phyloP scores from a whole-genome alignment of 2,113 vertebrate species.

The Pollachius pollachius region DNA sequence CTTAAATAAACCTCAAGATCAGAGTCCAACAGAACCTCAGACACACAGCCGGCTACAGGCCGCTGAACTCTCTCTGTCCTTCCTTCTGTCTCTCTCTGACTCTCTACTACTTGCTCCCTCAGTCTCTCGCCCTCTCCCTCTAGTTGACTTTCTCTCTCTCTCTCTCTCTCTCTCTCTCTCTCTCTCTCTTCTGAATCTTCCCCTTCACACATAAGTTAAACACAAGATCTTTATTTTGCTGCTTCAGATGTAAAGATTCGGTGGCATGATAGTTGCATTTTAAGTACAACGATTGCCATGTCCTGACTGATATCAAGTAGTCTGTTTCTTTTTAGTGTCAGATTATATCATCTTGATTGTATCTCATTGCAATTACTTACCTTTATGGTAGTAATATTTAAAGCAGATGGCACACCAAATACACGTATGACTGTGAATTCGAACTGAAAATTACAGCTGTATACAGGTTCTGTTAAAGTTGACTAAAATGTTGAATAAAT shows the following conservation, averaged over 20 bases:
- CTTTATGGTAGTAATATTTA: slow-evolving; percentile 53
- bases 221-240: slow-evolving; percentile 15
- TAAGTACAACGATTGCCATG: slow-evolving; percentile 10
- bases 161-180: slow-evolving; percentile 5
- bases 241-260: not conserved
- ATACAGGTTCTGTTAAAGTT: slow-evolving; percentile 39
- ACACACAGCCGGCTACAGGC: slow-evolving; percentile 52
- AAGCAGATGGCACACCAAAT: slow-evolving; percentile 47
- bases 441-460: slow-evolving; percentile 22
- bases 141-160: slow-evolving; percentile 4
- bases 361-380: slow-evolving; percentile 35
- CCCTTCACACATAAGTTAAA: slow-evolving; percentile 7
- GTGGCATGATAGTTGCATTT: not conserved
- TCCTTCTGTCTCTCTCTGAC: not conserved
- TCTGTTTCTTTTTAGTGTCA: not conserved
- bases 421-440: slow-evolving; percentile 33
- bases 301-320: slow-evolving; percentile 6
- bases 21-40: slow-evolving; percentile 62
- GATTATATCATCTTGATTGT: slow-evolving; percentile 18
- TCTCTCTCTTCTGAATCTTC: not conserved
- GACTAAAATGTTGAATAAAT: slow-evolving; percentile 30
- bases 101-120: too few relatives aligned
- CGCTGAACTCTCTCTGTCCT: slow-evolving; percentile 45
- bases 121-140: too few relatives aligned
- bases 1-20: slow-evolving; percentile 78